phyloP scores from a whole-genome alignment of 2,797 vertebrate genomes.

The Enteromius argenteus region DNA sequence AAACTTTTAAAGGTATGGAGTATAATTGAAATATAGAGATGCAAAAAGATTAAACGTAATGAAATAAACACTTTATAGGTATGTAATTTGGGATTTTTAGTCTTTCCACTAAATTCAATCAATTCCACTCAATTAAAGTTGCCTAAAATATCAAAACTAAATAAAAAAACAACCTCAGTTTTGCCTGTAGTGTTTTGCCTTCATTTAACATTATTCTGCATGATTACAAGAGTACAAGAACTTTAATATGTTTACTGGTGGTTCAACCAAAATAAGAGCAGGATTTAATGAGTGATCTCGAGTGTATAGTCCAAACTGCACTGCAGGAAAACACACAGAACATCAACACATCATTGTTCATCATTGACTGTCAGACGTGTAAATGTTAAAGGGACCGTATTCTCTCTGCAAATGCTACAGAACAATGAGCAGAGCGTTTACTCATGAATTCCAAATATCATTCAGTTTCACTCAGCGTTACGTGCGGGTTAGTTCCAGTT shows the following conservation, averaged over 20 bases:
- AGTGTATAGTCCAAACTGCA: conserved; percentile 36
- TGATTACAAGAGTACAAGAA: background rate
- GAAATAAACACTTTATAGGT: background rate
- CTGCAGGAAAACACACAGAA: conserved; percentile 17
- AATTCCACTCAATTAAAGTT: background rate
- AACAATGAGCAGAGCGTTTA: conserved; percentile 7
- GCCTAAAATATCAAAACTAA: background rate
- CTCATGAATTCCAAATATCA: background rate
- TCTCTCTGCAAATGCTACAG: conserved; percentile 40
- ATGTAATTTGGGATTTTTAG: background rate
- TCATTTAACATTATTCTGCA: background rate
- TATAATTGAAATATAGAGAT: background rate
- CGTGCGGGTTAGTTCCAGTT: conserved; percentile 36
- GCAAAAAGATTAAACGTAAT: background rate
- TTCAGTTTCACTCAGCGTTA: conserved; percentile 64
- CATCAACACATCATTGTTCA: conserved; percentile 49
- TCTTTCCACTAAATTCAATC: background rate
- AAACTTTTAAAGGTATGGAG: background rate
- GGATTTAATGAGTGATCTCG: background rate
- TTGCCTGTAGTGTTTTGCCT: background rate
- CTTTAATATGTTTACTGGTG: accelerated
- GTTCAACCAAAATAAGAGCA: background rate
- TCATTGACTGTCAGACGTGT: conserved; percentile 46
- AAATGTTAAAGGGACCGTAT: conserved; percentile 85
- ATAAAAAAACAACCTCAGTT: background rate